Conservation (phyloP, 2,113 vertebrate species). For the Heloderma charlesbogerti region DNA sequence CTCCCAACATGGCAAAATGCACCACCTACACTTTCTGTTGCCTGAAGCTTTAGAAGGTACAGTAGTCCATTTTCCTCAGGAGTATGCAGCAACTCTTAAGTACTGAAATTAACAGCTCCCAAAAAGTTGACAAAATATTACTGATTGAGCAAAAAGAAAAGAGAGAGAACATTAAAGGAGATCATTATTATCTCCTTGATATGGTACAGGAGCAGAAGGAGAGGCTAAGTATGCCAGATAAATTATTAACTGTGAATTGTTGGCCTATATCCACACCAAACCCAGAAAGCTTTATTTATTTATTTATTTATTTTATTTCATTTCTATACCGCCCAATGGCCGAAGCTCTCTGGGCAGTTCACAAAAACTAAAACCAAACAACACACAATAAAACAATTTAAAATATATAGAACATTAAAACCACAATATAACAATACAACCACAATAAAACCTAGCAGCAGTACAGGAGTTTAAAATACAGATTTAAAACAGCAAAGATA, state of each 20-base stretch:
- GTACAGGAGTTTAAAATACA: too few species aligned
- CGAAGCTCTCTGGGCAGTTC: too few species aligned
- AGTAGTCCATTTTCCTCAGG: background rate
- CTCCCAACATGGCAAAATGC: background rate
- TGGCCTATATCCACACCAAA: slow-evolving; percentile 30
- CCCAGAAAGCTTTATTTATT: background rate
- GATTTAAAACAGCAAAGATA: too few species aligned
- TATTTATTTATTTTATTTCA: too few species aligned
- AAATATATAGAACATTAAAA: too few species aligned
- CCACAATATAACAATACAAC: too few species aligned
- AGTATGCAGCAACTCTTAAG: background rate
- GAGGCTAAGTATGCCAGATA: background rate
- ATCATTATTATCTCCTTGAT: background rate
- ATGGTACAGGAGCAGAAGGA: slow-evolving; percentile 3
- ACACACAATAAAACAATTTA: too few species aligned
- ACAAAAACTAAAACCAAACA: too few species aligned
- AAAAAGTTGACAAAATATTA: slow-evolving; percentile 20
- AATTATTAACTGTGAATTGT: slow-evolving; percentile 22
- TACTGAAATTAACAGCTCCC: slow-evolving; percentile 23
- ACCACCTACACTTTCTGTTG: background rate
- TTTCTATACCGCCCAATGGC: too few species aligned
- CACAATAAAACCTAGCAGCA: too few species aligned
- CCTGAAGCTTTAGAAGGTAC: background rate
- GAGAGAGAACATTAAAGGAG: background rate
- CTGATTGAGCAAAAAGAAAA: background rate